Percentiles rank a stretch among this genome's conserved stretches.
Evolutionary conservation across 2,113 vertebrate genomes (phyloP).

Genomic region (Raja brachyura): DNA sequence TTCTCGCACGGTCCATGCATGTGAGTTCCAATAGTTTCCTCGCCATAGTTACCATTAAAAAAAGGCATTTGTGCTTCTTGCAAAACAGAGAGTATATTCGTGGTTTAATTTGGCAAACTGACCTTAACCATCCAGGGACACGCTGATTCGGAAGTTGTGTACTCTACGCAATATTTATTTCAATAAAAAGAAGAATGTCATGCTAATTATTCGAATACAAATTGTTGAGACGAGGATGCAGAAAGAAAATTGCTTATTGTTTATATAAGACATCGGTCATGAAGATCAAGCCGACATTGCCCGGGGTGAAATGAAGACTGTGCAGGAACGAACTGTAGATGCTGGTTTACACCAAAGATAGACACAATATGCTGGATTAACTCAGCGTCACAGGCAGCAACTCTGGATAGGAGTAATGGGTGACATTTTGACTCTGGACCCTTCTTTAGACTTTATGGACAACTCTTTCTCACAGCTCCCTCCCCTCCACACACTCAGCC

Average conservation of each 20-base stretch:
- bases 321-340: too few species aligned
- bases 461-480: too few species aligned
- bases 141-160: background rate
- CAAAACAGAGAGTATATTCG: background rate
- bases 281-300: background rate
- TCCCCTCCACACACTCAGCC: too few species aligned
- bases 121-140: background rate
- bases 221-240: background rate
- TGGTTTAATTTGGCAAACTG: background rate
- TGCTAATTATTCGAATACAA: constrained; percentile 5
- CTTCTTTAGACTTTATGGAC: too few species aligned
- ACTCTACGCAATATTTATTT: background rate
- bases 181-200: background rate
- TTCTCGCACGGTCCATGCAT: background rate
- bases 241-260: too few species aligned
- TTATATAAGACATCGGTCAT: background rate
- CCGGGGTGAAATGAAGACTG: background rate
- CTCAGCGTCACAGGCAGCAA: too few species aligned
- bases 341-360: too few species aligned
- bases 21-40: background rate
- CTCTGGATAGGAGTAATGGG: too few species aligned
- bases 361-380: too few species aligned
- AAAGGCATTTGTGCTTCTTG: background rate
- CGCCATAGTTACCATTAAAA: background rate
- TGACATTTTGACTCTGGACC: too few species aligned